Evolutionary conservation across 2,797 vertebrate genomes (phyloP), one percentile per base, ranked within the genome.

Genomic region (Melanotaenia maccullochi): DNA sequence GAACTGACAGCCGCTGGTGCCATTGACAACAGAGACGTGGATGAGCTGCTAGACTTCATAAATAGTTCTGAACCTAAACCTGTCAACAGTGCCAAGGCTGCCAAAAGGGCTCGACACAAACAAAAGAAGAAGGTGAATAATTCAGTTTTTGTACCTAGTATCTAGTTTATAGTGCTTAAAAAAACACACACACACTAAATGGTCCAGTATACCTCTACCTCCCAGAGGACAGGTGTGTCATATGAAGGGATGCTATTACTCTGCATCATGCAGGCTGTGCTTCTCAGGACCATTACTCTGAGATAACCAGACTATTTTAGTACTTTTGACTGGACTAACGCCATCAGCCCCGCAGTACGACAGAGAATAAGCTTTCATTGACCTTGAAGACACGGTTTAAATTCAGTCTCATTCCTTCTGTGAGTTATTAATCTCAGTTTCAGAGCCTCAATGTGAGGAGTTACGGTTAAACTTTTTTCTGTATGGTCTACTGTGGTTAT

Each of bases 101-200:
- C 98, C 83, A 99, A 99, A 89, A 93, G 98, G 61, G 98, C 98
- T 40, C 95, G 98, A 66, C 97, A 99, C 93, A 99, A 99, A 94
- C 96, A 98, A 88, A 99, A 99, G 91, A 99, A 99, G 93, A 99
- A 99, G 97, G 95, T 11, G 22, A 44, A 6, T 33, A 25, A 61
- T 40, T 56, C 22, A 9, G 24, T 28, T 22, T 20, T 25, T 49
- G 47, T 9, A 3, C 56, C 11, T 8, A 32, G 5, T 2, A 9
- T 69, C 5, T 52, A 5, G 25, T 52, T 0, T 4, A 13, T 38
- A 32, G n/a, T 56, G 36, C 36, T 60, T 60, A 5, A 5, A 5
- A 6, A 61, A 18, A 54, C 0, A 54, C 22, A 22, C 12, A 5
- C 0, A 4, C 20, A 20, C 44, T 40, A 4, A 40, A 16, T 40